These are phyloP conservation scores for Terrapene triunguis DNA, from an alignment of 2,113 vertebrate genomes.

Conservation along the genomic window DNA sequence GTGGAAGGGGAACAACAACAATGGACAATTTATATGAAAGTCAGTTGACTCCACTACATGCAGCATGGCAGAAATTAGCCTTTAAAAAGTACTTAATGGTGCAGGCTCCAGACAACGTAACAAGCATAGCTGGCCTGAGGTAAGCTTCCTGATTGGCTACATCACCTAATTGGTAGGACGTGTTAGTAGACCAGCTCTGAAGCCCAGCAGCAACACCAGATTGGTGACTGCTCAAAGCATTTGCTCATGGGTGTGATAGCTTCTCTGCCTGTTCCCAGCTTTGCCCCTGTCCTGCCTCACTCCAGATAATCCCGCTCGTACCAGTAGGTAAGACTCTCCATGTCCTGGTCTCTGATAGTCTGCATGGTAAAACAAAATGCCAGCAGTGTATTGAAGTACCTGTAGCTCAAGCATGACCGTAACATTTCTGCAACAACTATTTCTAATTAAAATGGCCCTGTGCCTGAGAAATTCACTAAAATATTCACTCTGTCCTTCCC, in stretches of 20 bases:
- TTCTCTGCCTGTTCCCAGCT: neutral
- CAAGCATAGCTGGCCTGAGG: neutral
- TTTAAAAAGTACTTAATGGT: neutral
- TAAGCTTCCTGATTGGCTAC: neutral
- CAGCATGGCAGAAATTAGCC: neutral
- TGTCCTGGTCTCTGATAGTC: neutral
- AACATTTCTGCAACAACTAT: neutral
- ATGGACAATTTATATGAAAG: neutral
- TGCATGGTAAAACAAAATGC: neutral
- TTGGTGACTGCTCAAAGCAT: neutral
- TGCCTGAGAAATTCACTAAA: neutral
- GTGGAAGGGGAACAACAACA: neutral
- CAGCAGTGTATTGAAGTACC: neutral
- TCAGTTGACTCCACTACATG: neutral
- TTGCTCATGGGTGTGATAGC: neutral
- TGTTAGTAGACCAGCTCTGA: neutral
- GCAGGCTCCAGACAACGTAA: neutral
- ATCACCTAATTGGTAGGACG: neutral
- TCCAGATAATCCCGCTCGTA: neutral
- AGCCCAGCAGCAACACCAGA: neutral
- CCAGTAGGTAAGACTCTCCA: neutral
- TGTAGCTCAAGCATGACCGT: neutral
- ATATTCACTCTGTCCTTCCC: neutral
- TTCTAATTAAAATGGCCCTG: neutral
- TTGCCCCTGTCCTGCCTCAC: neutral